Percentiles rank a stretch among this genome's conserved stretches.
Evolutionary conservation across 2,888 invertebrate species (phyloP).

Genomic region (Marasmarcha lunaedactyla): DNA sequence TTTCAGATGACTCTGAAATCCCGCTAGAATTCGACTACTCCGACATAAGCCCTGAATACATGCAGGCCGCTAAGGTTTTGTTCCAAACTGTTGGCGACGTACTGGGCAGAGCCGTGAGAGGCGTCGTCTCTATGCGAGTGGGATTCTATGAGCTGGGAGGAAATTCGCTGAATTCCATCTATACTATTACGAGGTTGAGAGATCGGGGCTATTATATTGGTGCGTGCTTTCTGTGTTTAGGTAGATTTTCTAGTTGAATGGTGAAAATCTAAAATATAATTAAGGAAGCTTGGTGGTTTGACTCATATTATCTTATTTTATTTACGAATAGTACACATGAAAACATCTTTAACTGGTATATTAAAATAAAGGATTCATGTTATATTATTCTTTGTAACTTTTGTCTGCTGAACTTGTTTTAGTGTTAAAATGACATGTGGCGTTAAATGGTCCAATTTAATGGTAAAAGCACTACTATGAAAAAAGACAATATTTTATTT

Average conservation of each 20-base stretch:
- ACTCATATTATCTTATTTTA: no score
- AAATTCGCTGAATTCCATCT: constrained; percentile 88
- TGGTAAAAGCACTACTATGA: no score
- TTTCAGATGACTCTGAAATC: constrained; percentile 61
- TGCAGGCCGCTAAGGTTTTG: constrained; percentile 74
- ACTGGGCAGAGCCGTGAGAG: constrained; percentile 73
- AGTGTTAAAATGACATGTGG: no score
- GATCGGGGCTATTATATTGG: constrained; percentile 84
- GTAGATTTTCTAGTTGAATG: neutral
- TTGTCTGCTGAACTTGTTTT: no score
- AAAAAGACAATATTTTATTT: no score
- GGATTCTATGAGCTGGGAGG: constrained; percentile 90
- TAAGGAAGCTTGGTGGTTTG: no score
- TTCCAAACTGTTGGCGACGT: constrained; percentile 82
- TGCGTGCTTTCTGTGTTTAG: constrained; percentile 36
- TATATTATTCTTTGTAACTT: no score
- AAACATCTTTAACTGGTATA: no score
- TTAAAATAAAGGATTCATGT: no score
- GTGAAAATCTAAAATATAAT: neutral
- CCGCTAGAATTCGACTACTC: constrained; percentile 76
- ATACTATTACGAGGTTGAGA: constrained; percentile 80
- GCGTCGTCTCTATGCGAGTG: constrained; percentile 71
- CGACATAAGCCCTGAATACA: constrained; percentile 69
- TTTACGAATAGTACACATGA: no score
- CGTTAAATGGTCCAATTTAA: no score